These are phyloP conservation scores for Tribolium madens DNA, from an alignment of 1,140 invertebrate genomes.

Conservation along the genomic window DNA sequence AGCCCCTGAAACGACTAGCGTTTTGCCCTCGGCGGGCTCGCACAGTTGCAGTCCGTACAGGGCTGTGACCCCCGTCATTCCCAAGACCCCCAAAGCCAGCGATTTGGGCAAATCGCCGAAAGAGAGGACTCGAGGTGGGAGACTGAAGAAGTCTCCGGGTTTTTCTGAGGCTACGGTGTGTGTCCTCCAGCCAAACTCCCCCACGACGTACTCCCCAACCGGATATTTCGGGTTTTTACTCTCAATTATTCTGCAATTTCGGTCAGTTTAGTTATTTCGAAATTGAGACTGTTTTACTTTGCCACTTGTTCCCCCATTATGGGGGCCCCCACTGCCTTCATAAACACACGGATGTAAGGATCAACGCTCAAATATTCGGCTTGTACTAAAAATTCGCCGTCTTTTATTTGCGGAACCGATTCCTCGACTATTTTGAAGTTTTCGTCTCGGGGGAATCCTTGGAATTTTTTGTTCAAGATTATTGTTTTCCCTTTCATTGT, in stretches of 20 bases:
- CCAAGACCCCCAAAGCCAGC: constrained; percentile 67
- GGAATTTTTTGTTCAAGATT: constrained; percentile 72
- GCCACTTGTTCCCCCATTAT: constrained; percentile 75
- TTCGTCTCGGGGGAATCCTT: constrained; percentile 72
- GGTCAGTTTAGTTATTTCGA: neutral
- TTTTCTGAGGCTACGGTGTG: constrained; percentile 65
- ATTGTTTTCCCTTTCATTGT: constrained; percentile 72
- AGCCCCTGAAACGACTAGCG: constrained; percentile 75
- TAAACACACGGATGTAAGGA: constrained; percentile 74
- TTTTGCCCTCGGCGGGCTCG: constrained; percentile 72
- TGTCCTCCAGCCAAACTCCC: constrained; percentile 69
- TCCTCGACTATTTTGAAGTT: constrained; percentile 75
- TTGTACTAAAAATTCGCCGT: constrained; percentile 74
- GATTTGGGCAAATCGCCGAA: constrained; percentile 57
- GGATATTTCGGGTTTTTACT: constrained; percentile 65
- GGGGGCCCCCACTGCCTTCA: constrained; percentile 66
- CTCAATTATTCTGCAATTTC: constrained; percentile 43
- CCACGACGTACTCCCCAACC: constrained; percentile 66
- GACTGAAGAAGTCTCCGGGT: neutral
- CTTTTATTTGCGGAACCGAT: constrained; percentile 70
- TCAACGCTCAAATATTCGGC: constrained; percentile 77
- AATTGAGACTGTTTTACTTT: constrained; percentile 63
- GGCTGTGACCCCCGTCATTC: constrained; percentile 76
- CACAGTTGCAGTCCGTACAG: constrained; percentile 79
- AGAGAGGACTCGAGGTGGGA: neutral